Percentiles rank a stretch among this genome's conserved stretches.
These are phyloP conservation scores for Nyctereutes procyonoides DNA, from an alignment of 2,113 vertebrate species.

Conservation along the genomic window DNA sequence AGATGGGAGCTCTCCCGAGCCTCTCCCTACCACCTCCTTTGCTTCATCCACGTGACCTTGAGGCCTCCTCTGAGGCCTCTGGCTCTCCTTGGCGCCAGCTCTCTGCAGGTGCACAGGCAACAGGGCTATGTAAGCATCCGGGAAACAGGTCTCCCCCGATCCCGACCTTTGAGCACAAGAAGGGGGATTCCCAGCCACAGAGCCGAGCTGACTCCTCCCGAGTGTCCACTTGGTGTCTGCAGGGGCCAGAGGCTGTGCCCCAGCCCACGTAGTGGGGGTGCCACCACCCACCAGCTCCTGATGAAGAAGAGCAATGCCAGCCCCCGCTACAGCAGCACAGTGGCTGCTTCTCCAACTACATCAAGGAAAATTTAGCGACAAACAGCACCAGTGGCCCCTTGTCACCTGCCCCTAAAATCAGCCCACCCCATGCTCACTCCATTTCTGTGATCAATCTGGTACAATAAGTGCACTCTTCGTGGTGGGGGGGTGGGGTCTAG, in stretches of 20 bases:
- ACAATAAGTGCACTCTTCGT: neutral
- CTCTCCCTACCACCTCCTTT: neutral
- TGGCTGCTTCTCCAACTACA: neutral
- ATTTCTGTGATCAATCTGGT: neutral
- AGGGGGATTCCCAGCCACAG: neutral
- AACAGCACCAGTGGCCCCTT: neutral
- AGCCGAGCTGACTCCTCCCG: neutral
- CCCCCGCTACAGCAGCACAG: neutral
- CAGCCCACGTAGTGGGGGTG: neutral
- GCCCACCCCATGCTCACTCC: neutral
- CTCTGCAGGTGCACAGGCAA: neutral
- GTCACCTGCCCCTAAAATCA: neutral
- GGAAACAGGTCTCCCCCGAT: neutral
- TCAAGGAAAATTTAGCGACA: neutral
- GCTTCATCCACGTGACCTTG: neutral
- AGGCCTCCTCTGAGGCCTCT: neutral
- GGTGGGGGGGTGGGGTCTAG: neutral
- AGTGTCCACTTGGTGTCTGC: too few species aligned
- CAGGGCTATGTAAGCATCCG: neutral
- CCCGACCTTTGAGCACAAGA: neutral
- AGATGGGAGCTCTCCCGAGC: neutral
- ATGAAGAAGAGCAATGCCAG: neutral
- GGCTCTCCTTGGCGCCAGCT: neutral
- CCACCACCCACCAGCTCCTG: neutral
- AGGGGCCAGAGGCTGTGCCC: neutral